Evolutionary conservation across 2,113 vertebrate genomes (phyloP), one percentile per base, ranked within the genome.

Genomic region (Cricetomys ansorgei): DNA sequence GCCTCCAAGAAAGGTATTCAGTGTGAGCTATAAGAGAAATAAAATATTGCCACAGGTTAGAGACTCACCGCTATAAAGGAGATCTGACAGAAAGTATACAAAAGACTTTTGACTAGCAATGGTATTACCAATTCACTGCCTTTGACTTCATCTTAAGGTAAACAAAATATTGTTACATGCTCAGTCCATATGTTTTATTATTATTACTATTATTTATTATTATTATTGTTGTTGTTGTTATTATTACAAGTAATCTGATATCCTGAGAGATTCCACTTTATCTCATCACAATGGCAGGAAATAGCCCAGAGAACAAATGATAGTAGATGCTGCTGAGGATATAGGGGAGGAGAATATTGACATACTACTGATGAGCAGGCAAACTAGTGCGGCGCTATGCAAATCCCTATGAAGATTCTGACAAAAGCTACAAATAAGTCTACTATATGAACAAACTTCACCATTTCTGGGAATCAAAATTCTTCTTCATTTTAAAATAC

Each of bases 61-160:
- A 97, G 88, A 92, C 89, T 81, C 34, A 70, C 34, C 79, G 94
- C 62, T 92, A 6, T 72, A 97, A 97, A 89, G 92, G 94, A 37
- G 72, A 97, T 76, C 83, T 98, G 89, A 96, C 64, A 94, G 80
- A 70, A 96, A 92, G 23, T 88, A 4, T 76, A 45, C 76, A 94
- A 53, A 2, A 45, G 55, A 53, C 48, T 76, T 97, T 95, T 91
- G 45, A 37, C 59, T 97, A 70, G 89, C 97, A 98, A 97, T 96
- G 94, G n/a, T 69, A 92, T 92, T 15, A 0, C 59, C 97, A 97
- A 97, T 97, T 97, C 95, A 97, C 0, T 13, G 48, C 55, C 48
- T 89, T 25, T 94, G 91, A 95, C n/a, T 40, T 77, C 43, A 96
- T 97, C 34, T 96, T 94, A 97, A 93, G 97, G 85, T 93, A 97